Conservation (phyloP, 1,140 invertebrate species). For the Drosophila takahashii region DNA sequence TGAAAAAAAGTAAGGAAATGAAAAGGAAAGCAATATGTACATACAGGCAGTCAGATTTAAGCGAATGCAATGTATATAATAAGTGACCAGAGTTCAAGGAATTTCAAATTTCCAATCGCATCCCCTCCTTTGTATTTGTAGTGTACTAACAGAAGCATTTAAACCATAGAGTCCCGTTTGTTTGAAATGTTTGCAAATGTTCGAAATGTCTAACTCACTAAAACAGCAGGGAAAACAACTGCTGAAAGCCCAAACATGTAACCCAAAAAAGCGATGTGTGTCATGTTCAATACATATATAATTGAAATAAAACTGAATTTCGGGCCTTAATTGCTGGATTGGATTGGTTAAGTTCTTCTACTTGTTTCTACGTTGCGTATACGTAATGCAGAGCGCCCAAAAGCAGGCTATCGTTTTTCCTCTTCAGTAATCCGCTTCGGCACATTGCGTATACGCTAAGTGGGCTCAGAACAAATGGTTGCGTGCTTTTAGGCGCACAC, state of each 20-base stretch:
- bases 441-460: not conserved
- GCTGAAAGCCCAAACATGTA: slow-evolving; percentile 37
- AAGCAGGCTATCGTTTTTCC: not conserved
- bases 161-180: not conserved
- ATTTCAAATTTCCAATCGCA: not conserved
- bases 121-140: slow-evolving; percentile 9
- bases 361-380: not conserved
- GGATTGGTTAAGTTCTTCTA: not conserved
- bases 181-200: slow-evolving; percentile 13
- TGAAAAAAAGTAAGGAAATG: not conserved
- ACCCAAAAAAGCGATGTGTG: slow-evolving; percentile 46
- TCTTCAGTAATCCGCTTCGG: not conserved
- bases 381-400: not conserved
- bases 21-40: slow-evolving; percentile 28
- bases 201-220: slow-evolving; percentile 21
- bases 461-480: not conserved
- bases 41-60: slow-evolving; percentile 31
- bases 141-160: slow-evolving; percentile 46
- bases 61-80: slow-evolving; percentile 31
- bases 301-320: slow-evolving; percentile 54
- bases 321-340: slow-evolving; percentile 21
- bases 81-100: slow-evolving; percentile 21
- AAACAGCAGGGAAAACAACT: slow-evolving; percentile 9
- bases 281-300: slow-evolving; percentile 51
- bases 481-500: not conserved